phyloP scores from a whole-genome alignment of 2,888 invertebrate genomes.

The Iphiclides podalirius region DNA sequence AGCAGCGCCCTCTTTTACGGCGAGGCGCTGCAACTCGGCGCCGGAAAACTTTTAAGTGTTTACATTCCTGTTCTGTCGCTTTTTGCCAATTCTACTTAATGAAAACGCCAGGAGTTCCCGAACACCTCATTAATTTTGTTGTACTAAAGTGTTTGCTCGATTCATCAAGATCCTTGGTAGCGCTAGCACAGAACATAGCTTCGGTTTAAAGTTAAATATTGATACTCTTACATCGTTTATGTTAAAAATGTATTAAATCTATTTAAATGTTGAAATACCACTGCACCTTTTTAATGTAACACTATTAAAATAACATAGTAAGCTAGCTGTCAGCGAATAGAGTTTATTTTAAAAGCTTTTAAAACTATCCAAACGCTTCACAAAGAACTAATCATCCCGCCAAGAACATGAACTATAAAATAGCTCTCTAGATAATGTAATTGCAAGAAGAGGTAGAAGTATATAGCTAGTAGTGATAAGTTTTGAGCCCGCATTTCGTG shows the following conservation, averaged over 20 bases:
- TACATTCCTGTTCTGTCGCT: slow-evolving; percentile 75
- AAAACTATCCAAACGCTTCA: background rate
- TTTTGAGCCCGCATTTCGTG: no score
- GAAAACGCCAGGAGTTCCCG: slow-evolving; percentile 57
- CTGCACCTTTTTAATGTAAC: background rate
- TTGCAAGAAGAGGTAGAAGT: background rate
- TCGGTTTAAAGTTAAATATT: background rate
- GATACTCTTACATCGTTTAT: background rate
- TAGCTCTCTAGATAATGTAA: background rate
- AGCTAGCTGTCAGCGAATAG: background rate
- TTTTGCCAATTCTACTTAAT: slow-evolving; percentile 67
- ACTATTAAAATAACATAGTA: background rate
- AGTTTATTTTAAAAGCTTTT: background rate
- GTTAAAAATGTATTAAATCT: background rate
- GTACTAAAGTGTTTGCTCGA: slow-evolving; percentile 60
- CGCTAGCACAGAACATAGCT: slow-evolving; percentile 1
- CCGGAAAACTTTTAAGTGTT: slow-evolving; percentile 75
- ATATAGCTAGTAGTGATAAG: background rate
- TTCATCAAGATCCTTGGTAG: slow-evolving; percentile 43
- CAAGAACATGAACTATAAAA: background rate
- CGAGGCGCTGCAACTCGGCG: slow-evolving; percentile 52
- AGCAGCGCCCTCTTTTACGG: slow-evolving; percentile 64
- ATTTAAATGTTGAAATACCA: background rate
- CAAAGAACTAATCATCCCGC: background rate
- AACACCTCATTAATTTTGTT: slow-evolving; percentile 63